phyloP scores from a whole-genome alignment of 2,888 invertebrate species.

The Lissocephala sabroskyi region DNA sequence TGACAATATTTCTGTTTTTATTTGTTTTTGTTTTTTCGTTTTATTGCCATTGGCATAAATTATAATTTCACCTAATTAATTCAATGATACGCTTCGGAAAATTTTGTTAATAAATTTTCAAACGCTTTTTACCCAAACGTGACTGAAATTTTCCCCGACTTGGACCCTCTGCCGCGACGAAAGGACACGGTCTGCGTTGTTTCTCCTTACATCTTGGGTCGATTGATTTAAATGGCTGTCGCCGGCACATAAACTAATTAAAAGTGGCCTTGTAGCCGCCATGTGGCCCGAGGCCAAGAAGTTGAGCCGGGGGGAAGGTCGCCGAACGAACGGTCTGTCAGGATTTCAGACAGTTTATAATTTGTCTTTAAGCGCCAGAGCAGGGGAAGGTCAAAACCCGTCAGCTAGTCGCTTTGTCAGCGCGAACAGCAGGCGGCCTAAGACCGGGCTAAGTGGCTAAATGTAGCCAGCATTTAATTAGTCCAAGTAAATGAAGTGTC shows the following conservation, averaged over 20 bases:
- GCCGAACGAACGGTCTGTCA: neutral
- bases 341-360: neutral
- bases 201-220: too few species aligned
- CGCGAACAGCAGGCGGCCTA: too few species aligned
- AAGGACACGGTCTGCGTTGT: too few species aligned
- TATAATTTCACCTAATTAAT: constrained; percentile 23
- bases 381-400: too few species aligned
- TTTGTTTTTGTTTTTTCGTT: neutral
- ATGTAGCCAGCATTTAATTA: too few species aligned
- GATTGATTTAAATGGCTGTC: constrained; percentile 36
- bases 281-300: too few species aligned
- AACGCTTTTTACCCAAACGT: constrained; percentile 28
- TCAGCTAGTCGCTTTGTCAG: too few species aligned
- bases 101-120: constrained; percentile 39
- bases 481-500: too few species aligned
- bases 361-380: neutral
- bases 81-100: constrained; percentile 22
- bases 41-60: neutral
- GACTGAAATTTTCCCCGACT: constrained; percentile 33
- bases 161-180: too few species aligned
- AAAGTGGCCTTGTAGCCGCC: constrained; percentile 19
- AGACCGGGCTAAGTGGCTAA: too few species aligned
- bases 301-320: too few species aligned
- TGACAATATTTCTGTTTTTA: neutral
- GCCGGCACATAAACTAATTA: constrained; percentile 40